Percentiles rank a stretch among this genome's conserved stretches.
Evolutionary conservation across 2,888 invertebrate genomes (phyloP).

Genomic region (Piscicola geometra): DNA sequence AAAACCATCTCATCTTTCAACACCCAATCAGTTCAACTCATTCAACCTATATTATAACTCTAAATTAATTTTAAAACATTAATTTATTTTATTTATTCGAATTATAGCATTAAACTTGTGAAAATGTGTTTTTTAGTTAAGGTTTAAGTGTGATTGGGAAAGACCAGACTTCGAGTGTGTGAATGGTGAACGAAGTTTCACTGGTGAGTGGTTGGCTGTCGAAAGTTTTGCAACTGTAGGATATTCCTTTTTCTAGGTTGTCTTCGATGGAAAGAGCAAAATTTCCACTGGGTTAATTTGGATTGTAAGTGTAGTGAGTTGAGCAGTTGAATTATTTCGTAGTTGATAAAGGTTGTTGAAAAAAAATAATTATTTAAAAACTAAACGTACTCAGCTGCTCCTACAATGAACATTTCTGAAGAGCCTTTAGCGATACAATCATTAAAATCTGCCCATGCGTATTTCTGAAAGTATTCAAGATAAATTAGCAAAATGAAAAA

Average conservation of each 20-base stretch:
- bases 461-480: not conserved
- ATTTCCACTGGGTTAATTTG: not conserved
- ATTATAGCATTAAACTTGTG: too few species aligned
- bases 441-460: slow-evolving; percentile 17
- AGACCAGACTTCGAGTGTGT: slow-evolving; percentile 21
- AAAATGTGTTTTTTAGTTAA: too few species aligned
- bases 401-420: slow-evolving; percentile 19
- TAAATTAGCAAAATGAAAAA: not conserved
- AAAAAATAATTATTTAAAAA: too few species aligned
- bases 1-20: too few species aligned
- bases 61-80: too few species aligned
- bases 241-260: slow-evolving; percentile 1
- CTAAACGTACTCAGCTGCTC: slow-evolving; percentile 16
- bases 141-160: slow-evolving; percentile 8
- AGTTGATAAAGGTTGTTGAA: too few species aligned
- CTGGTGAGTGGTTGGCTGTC: slow-evolving; percentile 17
- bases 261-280: slow-evolving; percentile 17
- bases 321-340: too few species aligned
- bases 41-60: too few species aligned
- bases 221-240: slow-evolving; percentile 21
- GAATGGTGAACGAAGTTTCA: not conserved
- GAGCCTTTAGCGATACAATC: slow-evolving; percentile 21
- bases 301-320: not conserved
- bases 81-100: too few species aligned
- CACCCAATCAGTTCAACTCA: too few species aligned